Base-by-base conservation (phyloP, 2,113 vertebrate species). In the Poeciliopsis prolifica region DNA sequence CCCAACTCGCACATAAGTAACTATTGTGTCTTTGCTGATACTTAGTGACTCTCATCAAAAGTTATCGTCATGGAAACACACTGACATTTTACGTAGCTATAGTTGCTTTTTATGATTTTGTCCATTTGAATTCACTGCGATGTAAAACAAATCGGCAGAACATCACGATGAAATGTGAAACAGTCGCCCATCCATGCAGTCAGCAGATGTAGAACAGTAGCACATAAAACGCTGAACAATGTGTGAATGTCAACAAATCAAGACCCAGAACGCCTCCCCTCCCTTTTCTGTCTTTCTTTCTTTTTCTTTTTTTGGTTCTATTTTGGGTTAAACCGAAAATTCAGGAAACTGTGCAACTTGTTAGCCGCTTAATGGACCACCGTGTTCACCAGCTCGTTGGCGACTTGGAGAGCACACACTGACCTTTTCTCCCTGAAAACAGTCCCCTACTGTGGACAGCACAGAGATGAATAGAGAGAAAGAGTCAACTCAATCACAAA, bases 241-340 rank as follows among this genome's bases (percentile, higher is more conserved):
- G 40, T 42, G 6, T 54, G 17, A 54, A 24, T 22, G 14, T 26
- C 40, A 19, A 65, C 19, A 29, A 65, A 70, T 37, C 33, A 42
- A 51, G 14, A 33, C 11, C 35, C n/a, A 35, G n/a, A 13, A 44
- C 30, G 24, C n/a, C 33, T 14, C n/a, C 0, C 15, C 63, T 2
- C 33, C 35, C 9, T 35, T 8, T 33, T 33, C 5, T 33, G 31
- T 33, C 31, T 35, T 35, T 37, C 10, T 37, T 37, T 12, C 35
- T 37, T 37, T 11, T 12, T 37, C 11, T 63, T 22, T 68, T 40
- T 31, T 31, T 3, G 14, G 19, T 22, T 68, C 33, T 58, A 69
- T 68, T 68, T 30, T 66, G 63, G 48, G 66, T 37, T 65, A 42
- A 71, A 22, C 35, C 64, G n/a, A 70, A 42, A 48, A 54, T 77